Conservation (phyloP, 1,140 invertebrate species). For the Caenorhabditis tropicalis region DNA sequence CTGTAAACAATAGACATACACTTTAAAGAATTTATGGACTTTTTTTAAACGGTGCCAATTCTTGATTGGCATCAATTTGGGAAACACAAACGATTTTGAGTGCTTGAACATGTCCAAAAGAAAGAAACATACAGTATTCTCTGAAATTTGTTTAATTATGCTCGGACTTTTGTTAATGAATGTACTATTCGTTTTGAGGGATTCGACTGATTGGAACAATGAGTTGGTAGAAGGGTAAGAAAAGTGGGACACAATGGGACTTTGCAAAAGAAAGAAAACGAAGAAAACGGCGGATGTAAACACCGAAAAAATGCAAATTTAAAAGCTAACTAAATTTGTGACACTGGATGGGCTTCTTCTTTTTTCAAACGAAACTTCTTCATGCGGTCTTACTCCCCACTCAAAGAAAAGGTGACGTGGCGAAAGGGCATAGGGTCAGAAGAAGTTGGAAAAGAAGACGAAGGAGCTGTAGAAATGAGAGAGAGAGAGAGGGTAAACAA, state of each 20-base stretch:
- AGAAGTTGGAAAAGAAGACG: neutral
- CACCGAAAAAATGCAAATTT: slow-evolving; percentile 28
- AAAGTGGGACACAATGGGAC: neutral
- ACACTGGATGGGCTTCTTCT: slow-evolving; percentile 10
- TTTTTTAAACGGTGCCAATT: too few relatives aligned
- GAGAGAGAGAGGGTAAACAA: neutral
- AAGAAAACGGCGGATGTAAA: slow-evolving; percentile 17
- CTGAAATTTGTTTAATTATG: too few relatives aligned
- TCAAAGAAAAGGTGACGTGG: neutral
- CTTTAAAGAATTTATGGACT: too few relatives aligned
- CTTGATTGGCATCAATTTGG: too few relatives aligned
- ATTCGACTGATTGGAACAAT: neutral
- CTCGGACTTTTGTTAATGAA: too few relatives aligned
- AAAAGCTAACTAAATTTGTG: slow-evolving; percentile 40
- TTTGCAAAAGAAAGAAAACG: slow-evolving; percentile 16
- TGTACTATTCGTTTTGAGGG: neutral
- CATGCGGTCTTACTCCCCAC: neutral
- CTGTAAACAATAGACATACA: neutral
- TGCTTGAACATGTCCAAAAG: too few relatives aligned
- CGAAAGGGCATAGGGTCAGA: neutral
- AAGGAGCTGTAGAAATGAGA: neutral
- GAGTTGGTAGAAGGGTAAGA: neutral
- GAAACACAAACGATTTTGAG: too few relatives aligned
- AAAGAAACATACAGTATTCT: too few relatives aligned
- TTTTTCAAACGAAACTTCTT: neutral